These are phyloP conservation scores for Drosophila parthenogenetica DNA, from an alignment of 2,888 invertebrate genomes.

Conservation along the genomic window DNA sequence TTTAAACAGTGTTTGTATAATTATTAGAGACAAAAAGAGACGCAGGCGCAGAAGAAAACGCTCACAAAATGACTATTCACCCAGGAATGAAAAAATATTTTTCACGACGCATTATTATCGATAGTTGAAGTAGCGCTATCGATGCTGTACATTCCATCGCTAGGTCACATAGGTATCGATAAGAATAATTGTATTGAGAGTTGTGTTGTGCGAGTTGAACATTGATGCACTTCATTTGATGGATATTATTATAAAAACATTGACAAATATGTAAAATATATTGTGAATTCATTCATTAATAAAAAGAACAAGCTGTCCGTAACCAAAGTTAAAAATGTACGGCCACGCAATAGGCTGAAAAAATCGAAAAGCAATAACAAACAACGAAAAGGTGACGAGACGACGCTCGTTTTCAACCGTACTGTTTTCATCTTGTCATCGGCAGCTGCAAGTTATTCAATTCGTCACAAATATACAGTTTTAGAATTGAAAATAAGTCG, in stretches of 20 bases:
- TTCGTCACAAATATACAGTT: constrained; percentile 46
- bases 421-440: constrained; percentile 32
- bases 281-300: constrained; percentile 14
- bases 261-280: constrained; percentile 54
- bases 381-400: constrained; percentile 67
- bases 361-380: constrained; percentile 41
- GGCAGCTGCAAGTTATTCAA: constrained; percentile 38
- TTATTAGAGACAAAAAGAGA: constrained; percentile 26
- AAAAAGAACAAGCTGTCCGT: constrained; percentile 14
- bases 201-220: constrained; percentile 53
- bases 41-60: constrained; percentile 56
- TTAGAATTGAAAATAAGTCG: constrained; percentile 35
- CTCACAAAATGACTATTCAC: constrained; percentile 36
- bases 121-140: constrained; percentile 18
- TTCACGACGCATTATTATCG: constrained; percentile 25
- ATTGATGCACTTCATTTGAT: constrained; percentile 57
- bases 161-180: constrained; percentile 38
- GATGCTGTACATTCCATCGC: constrained; percentile 21
- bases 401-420: constrained; percentile 51
- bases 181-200: constrained; percentile 34
- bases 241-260: constrained; percentile 67
- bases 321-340: constrained; percentile 25
- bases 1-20: constrained; percentile 34
- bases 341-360: constrained; percentile 34
- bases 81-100: constrained; percentile 34